phyloP scores from a whole-genome alignment of 1,140 invertebrate genomes.

The Aphaenogaster rudis region DNA sequence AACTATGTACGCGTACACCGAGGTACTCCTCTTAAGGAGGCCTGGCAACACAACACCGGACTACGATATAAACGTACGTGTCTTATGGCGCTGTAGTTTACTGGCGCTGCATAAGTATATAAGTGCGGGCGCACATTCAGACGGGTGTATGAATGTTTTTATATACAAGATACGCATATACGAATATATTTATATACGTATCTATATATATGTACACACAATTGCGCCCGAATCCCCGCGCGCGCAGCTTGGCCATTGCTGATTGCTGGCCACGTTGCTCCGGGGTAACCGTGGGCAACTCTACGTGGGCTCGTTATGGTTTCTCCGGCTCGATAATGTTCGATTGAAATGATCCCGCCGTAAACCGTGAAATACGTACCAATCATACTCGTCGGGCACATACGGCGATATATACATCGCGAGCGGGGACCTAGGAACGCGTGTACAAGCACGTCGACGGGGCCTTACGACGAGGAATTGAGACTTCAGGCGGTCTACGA shows the following conservation, averaged over 20 bases:
- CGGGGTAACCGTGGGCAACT: constrained; percentile 64
- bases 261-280: constrained; percentile 59
- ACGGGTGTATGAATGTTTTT: constrained; percentile 38
- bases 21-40: constrained; percentile 41
- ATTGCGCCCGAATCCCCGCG: not conserved
- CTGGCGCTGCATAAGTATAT: constrained; percentile 45
- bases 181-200: not conserved
- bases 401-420: constrained; percentile 40
- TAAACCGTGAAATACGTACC: constrained; percentile 80
- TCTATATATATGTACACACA: not conserved
- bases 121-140: constrained; percentile 29
- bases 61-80: constrained; percentile 71
- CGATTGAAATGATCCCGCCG: constrained; percentile 78
- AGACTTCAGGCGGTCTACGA: constrained; percentile 70
- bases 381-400: constrained; percentile 69
- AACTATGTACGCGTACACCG: constrained; percentile 48
- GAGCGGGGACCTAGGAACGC: constrained; percentile 27
- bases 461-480: constrained; percentile 62
- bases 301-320: constrained; percentile 80
- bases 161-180: constrained; percentile 1
- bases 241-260: constrained; percentile 39
- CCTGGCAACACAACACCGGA: constrained; percentile 40
- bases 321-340: constrained; percentile 77
- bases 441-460: constrained; percentile 44
- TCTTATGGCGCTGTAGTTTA: constrained; percentile 68